Percentiles rank a stretch among this genome's conserved stretches.
These are phyloP conservation scores for Hypena proboscidalis DNA, from an alignment of 2,888 invertebrate genomes.

Conservation along the genomic window DNA sequence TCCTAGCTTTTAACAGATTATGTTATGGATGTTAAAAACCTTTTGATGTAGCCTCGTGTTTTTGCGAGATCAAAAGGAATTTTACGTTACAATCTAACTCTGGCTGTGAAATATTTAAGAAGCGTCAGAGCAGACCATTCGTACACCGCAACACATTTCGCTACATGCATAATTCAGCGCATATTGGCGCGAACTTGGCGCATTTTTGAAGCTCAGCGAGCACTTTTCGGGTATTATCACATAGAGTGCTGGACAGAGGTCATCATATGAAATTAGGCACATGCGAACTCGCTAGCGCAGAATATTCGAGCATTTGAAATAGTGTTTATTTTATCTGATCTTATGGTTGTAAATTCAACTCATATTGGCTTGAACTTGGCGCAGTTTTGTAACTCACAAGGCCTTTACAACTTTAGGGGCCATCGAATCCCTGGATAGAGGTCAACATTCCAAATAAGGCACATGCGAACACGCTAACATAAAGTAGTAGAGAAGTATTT, in stretches of 20 bases:
- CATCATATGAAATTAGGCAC: slow-evolving; percentile 17
- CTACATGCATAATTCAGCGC: slow-evolving; percentile 33
- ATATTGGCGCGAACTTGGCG: slow-evolving; percentile 16
- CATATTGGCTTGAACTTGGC: too few relatives aligned
- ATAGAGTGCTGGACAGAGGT: slow-evolving; percentile 22
- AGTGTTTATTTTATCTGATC: too few relatives aligned
- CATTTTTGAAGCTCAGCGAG: slow-evolving; percentile 19
- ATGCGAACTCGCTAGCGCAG: slow-evolving; percentile 7
- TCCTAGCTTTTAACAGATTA: slow-evolving; percentile 11
- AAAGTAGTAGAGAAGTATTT: too few relatives aligned
- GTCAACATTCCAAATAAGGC: slow-evolving; percentile 19
- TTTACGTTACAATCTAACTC: slow-evolving; percentile 14
- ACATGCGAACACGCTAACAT: slow-evolving; percentile 10
- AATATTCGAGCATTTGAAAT: too few relatives aligned
- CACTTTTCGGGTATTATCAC: slow-evolving; percentile 18
- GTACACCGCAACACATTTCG: slow-evolving; percentile 25
- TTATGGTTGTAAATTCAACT: too few relatives aligned
- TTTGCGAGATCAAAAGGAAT: slow-evolving; percentile 24
- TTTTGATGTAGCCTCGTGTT: slow-evolving; percentile 8
- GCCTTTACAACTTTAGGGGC: too few relatives aligned
- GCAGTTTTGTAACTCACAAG: too few relatives aligned
- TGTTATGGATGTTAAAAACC: slow-evolving; percentile 11
- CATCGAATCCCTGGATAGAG: slow-evolving; percentile 25
- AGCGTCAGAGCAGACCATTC: slow-evolving; percentile 28
- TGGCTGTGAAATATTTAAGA: slow-evolving; percentile 30